Percentiles rank a stretch among this genome's conserved stretches.
phyloP scores from a whole-genome alignment of 2,797 vertebrate genomes.

The Zalophus californianus region DNA sequence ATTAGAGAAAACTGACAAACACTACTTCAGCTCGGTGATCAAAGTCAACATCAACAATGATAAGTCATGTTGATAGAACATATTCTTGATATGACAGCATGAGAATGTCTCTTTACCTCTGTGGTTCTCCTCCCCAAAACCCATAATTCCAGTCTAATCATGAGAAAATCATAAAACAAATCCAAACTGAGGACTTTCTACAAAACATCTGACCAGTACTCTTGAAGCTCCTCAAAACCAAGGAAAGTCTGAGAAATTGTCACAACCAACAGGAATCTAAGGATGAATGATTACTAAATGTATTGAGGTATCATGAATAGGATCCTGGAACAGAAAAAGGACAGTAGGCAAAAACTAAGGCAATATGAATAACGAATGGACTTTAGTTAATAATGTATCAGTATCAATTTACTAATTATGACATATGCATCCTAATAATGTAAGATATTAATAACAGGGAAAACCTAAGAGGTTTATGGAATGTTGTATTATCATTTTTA shows the following conservation, averaged over 20 bases:
- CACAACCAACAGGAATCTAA: not conserved
- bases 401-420: slow-evolving; percentile 11
- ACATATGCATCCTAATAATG: not conserved
- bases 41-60: not conserved
- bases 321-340: not conserved
- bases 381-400: not conserved
- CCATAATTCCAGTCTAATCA: not conserved
- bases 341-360: not conserved
- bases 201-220: not conserved
- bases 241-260: not conserved
- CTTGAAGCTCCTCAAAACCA: not conserved
- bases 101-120: not conserved
- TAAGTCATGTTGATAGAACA: not conserved
- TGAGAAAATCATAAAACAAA: not conserved
- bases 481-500: not conserved
- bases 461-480: not conserved
- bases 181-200: not conserved
- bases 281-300: not conserved
- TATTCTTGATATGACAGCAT: not conserved
- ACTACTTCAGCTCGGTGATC: not conserved
- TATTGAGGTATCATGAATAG: not conserved
- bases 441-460: not conserved
- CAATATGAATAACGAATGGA: not conserved
- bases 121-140: not conserved
- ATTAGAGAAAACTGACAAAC: not conserved